Conservation (phyloP, 2,888 invertebrate species). For the Cantharis rufa region DNA sequence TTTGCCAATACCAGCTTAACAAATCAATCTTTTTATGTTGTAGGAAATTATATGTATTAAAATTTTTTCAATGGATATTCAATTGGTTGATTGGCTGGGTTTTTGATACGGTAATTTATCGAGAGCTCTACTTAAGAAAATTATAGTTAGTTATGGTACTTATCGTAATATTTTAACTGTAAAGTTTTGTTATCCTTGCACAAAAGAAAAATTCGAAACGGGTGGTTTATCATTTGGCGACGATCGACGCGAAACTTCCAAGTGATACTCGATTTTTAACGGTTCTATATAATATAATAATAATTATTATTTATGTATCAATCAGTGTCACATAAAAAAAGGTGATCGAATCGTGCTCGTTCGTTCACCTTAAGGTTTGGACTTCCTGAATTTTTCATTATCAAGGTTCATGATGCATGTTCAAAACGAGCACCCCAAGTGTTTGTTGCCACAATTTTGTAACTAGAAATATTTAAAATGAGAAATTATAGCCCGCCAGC, state of each 20-base stretch:
- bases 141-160: not conserved
- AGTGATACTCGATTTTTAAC: conserved; percentile 1
- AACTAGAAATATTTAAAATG: not conserved
- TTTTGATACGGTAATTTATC: not conserved
- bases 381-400: conserved; percentile 6
- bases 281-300: not conserved
- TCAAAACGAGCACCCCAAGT: conserved; percentile 1
- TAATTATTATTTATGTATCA: conserved; percentile 11
- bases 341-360: conserved; percentile 8
- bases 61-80: not conserved
- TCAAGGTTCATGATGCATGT: not conserved
- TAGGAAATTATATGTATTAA: not conserved
- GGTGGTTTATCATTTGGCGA: not conserved
- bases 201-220: not conserved
- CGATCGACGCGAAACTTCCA: not conserved
- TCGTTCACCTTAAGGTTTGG: conserved; percentile 13
- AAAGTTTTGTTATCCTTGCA: not conserved
- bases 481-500: conserved; percentile 35
- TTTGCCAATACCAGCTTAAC: not conserved
- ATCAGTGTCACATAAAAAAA: conserved; percentile 9
- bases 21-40: not conserved
- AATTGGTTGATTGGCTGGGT: not conserved
- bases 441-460: not conserved
- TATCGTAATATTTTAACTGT: not conserved
- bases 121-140: not conserved